Evolutionary conservation across 2,113 vertebrate genomes (phyloP), one percentile per base, ranked within the genome.

Genomic region (Galeopterus variegatus): DNA sequence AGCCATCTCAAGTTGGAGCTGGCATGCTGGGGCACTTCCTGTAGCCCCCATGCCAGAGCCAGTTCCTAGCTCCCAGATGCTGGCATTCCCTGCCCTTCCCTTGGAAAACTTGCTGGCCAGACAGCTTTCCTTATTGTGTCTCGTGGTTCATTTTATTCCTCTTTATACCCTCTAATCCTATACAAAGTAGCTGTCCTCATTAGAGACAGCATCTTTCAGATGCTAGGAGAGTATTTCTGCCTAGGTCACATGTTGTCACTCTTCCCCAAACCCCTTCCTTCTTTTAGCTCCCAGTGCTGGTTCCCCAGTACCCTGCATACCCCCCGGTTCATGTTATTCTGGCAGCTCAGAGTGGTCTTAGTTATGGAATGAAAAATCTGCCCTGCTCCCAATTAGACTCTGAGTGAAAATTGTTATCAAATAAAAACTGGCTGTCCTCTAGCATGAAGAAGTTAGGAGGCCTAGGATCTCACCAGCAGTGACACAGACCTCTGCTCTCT

Each of bases 131-230:
- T 67, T 87, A 52, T 24, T 79, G 26, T 50, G 13, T 79, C 52
- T 88, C 70, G 58, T 45, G 8, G n/a, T 93, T 88, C 21, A 33
- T 76, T 84, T 56, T 64, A 19, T 92, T n/a, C 65, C 58, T 93
- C 23, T 73, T 33, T 48, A 21, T 41, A 18, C 1, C 28, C 62
- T 60, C 17, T 60, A 67, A 10, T 36, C 41, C 54, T 58, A 52
- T 13, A 84, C 65, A 41, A 45, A 97, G 79, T 92, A 79, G 54
- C 31, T 84, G n/a, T 88, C 26, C 54, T 62, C 88, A 75, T 52
- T 23, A 81, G 79, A 93, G 82, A 48, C 24, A 69, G 33, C 48
- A 31, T 58, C 73, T 83, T 87, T 67, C 50, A 82, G 36, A 28
- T 64, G 23, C 56, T 72, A 23, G 62, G 79, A 77, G 28, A 31